These are phyloP conservation scores for Pachliopta kotzebuea DNA, from an alignment of 2,888 invertebrate genomes.

Conservation along the genomic window DNA sequence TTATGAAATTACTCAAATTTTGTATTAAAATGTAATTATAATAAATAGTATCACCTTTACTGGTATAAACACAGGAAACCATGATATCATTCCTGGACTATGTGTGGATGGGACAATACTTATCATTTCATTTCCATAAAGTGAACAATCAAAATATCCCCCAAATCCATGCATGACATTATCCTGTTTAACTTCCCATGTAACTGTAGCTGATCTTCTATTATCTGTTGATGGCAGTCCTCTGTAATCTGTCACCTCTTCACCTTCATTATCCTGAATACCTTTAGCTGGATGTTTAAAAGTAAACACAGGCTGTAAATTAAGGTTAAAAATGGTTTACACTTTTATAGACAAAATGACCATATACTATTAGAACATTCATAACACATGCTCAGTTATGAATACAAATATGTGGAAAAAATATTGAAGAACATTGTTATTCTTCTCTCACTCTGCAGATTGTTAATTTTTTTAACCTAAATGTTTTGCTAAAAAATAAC, in stretches of 20 bases:
- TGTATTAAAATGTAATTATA: background rate
- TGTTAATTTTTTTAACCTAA: no score
- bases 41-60: slow-evolving; percentile 81
- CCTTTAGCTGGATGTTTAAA: slow-evolving; percentile 95
- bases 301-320: slow-evolving; percentile 85
- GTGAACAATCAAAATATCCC: slow-evolving; percentile 95
- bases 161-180: slow-evolving; percentile 95
- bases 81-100: slow-evolving; percentile 96
- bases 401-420: no score
- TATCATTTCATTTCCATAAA: slow-evolving; percentile 91
- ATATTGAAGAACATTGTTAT: no score
- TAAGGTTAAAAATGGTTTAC: background rate
- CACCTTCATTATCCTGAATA: slow-evolving; percentile 83
- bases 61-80: slow-evolving; percentile 99
- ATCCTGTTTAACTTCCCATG: slow-evolving; percentile 86
- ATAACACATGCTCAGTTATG: no score
- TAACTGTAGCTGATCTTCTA: slow-evolving; percentile 84
- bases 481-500: no score
- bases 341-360: no score
- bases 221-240: slow-evolving; percentile 87
- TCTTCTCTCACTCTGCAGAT: no score
- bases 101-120: slow-evolving; percentile 95
- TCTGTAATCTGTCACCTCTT: slow-evolving; percentile 83
- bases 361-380: no score
- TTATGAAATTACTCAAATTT: no score